Evolutionary conservation across 1,140 invertebrate genomes (phyloP).

Genomic region (Phymastichus coffea): DNA sequence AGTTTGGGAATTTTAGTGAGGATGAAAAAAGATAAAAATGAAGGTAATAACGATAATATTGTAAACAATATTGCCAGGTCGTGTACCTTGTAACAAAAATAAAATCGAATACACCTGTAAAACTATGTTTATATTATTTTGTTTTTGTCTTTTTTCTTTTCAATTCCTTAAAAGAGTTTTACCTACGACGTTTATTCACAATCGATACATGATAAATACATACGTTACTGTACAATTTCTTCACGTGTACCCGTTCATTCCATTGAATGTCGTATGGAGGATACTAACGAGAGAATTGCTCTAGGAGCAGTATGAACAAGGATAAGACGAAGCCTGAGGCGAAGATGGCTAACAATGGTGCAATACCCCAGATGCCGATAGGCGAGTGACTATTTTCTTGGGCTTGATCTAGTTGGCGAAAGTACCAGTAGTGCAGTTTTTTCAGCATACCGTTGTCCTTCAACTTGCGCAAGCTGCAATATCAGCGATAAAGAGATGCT

Average conservation of each 20-base stretch:
- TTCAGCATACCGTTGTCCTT: not conserved
- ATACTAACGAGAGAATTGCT: no score
- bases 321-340: not conserved
- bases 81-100: conserved; percentile 51
- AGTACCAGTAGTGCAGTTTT: not conserved
- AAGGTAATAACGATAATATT: conserved; percentile 51
- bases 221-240: no score
- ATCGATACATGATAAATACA: not conserved
- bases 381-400: not conserved
- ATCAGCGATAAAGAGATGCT: no score
- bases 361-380: not conserved
- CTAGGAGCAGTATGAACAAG: not conserved
- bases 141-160: no score
- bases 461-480: conserved; percentile 1
- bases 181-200: not conserved
- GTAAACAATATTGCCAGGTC: conserved; percentile 49
- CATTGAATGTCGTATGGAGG: no score
- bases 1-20: not conserved
- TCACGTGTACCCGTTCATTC: no score
- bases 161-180: no score
- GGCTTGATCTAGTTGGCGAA: not conserved
- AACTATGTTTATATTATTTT: not conserved
- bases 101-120: conserved; percentile 35
- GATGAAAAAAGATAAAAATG: conserved; percentile 42
- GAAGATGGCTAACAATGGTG: not conserved